phyloP scores from a whole-genome alignment of 2,113 vertebrate species.

The Eonycteris spelaea region DNA sequence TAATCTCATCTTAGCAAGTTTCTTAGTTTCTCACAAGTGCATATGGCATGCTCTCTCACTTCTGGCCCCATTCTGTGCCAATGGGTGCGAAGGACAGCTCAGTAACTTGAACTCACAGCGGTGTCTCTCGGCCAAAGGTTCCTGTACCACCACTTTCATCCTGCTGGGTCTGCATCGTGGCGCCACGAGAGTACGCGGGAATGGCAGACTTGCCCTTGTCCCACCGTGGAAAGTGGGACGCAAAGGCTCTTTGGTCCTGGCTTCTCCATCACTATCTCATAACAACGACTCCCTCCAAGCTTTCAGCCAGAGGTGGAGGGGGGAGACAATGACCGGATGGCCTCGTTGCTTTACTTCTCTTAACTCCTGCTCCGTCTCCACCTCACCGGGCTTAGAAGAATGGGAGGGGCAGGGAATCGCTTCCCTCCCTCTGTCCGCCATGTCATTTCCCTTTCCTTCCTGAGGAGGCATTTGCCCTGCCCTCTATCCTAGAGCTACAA shows the following conservation, averaged over 20 bases:
- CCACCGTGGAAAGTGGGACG: background rate
- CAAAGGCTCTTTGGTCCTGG: background rate
- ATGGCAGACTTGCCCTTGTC: background rate
- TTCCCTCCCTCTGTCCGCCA: background rate
- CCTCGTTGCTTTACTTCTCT: background rate
- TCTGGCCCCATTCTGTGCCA: background rate
- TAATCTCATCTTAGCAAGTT: background rate
- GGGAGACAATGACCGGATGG: background rate
- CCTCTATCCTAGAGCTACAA: background rate
- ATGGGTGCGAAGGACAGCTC: background rate
- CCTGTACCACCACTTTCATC: accelerated
- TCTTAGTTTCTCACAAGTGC: background rate
- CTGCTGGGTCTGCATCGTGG: background rate
- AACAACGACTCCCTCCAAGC: background rate
- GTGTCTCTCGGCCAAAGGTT: background rate
- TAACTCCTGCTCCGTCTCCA: background rate
- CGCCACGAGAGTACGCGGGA: background rate
- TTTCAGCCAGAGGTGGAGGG: background rate
- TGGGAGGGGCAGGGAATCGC: background rate
- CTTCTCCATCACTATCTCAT: background rate
- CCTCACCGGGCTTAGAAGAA: background rate
- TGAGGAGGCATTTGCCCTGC: background rate
- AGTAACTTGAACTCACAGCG: too few relatives aligned
- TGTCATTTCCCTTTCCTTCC: background rate
- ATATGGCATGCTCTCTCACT: background rate